Base-by-base conservation (phyloP, 2,797 vertebrate species). In the Ctenosaura bakeri region DNA sequence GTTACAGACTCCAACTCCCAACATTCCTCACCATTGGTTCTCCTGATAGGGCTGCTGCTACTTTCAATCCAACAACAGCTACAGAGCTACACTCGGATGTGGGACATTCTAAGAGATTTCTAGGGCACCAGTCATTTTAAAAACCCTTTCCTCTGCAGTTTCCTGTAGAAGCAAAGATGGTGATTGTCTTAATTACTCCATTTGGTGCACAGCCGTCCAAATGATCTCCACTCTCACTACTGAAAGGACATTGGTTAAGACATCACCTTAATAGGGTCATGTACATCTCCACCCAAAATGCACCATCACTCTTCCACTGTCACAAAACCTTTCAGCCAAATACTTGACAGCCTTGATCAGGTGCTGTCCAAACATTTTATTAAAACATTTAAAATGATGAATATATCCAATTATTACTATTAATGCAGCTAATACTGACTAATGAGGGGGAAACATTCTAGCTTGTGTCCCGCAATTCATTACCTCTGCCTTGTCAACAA, bases 391-490 rank as follows among this genome's bases (percentile, higher is more conserved):
- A 96, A 97, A 97, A 97, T 98, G 98, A 98, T 98, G 97, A 98
- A 98, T 98, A 97, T 97, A 98, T 97, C 97, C 97, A 98, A 98
- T 98, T 98, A 98, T 98, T 98, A 97, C 97, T 98, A 98, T 98
- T 98, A 98, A 98, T 98, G 97, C 97, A 97, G 97, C 97, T 98
- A 98, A 98, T 98, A 97, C 97, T 97, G 97, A 98, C 97, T 98
- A 98, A 98, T 97, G 97, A 98, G 97, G 97, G 97, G 96, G 97
- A 97, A 97, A 98, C 96, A 95, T 89, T 90, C 94, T 95, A 96
- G 96, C 97, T 94, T 94, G 96, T 97, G 96, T 97, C 97, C 97
- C 90, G 74, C 97, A 97, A 98, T 98, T 98, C 97, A 98, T 98
- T 97, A 98, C 97, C 97, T 96, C 96, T 97, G 97, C 96, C 97